phyloP scores from a whole-genome alignment of 2,113 vertebrate species.

The Halichoeres trimaculatus region DNA sequence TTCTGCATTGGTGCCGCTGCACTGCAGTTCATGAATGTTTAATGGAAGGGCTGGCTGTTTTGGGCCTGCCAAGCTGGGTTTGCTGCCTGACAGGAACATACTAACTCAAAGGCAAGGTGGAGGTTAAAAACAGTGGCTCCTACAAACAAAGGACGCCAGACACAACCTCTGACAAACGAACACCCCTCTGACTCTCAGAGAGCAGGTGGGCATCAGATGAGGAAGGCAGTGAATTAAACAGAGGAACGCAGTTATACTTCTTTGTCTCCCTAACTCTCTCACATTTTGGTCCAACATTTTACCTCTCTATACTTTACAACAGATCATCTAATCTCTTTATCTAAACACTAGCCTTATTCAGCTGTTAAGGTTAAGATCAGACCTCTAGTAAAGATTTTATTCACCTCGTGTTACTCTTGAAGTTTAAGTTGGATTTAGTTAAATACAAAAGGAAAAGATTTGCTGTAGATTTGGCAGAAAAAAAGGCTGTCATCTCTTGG shows the following conservation, averaged over 20 bases:
- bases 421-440: too few relatives aligned
- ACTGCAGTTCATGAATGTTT: conserved; percentile 81
- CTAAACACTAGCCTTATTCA: too few relatives aligned
- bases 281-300: conserved; percentile 7
- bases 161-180: conserved; percentile 54
- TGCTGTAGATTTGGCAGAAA: too few relatives aligned
- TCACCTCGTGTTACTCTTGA: too few relatives aligned
- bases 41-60: conserved; percentile 69
- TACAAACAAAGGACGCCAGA: conserved; percentile 43
- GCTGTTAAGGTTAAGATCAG: too few relatives aligned
- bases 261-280: not conserved
- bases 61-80: conserved; percentile 64
- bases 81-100: conserved; percentile 65
- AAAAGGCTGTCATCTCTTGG: too few relatives aligned
- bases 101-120: conserved; percentile 62
- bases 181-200: conserved; percentile 33
- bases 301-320: not conserved
- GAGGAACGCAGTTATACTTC: not conserved
- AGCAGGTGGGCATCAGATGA: conserved; percentile 19
- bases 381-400: too few relatives aligned
- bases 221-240: conserved; percentile 34
- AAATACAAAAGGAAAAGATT: too few relatives aligned
- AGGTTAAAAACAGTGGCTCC: conserved; percentile 59
- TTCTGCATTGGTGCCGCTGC: conserved; percentile 73
- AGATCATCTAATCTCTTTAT: too few relatives aligned